phyloP scores from a whole-genome alignment of 2,113 vertebrate genomes.

The Melanocharis versteri region DNA sequence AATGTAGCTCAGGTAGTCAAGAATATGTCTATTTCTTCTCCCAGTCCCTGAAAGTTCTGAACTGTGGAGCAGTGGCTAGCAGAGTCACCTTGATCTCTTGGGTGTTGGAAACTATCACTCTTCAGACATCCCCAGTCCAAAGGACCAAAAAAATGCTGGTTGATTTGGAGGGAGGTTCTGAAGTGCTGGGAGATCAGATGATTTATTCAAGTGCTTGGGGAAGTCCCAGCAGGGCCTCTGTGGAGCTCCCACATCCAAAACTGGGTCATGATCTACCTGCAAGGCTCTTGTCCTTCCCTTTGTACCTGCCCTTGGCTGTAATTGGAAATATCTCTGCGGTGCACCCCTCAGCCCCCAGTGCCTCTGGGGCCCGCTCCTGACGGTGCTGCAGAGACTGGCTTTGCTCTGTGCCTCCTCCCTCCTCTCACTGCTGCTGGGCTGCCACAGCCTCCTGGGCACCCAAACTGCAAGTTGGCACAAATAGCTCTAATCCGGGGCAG shows the following conservation, averaged over 20 bases:
- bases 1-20: not conserved
- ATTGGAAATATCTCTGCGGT: not conserved
- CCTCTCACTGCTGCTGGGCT: not conserved
- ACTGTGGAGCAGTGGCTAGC: not conserved
- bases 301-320: not conserved
- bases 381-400: not conserved
- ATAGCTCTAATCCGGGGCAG: not conserved
- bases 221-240: not conserved
- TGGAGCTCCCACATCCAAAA: not conserved
- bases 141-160: not conserved
- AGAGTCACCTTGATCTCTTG: not conserved
- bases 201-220: not conserved
- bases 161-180: not conserved
- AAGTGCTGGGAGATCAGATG: not conserved
- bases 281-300: not conserved
- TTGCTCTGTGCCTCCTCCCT: not conserved
- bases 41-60: not conserved
- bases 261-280: not conserved
- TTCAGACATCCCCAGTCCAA: not conserved
- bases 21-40: not conserved
- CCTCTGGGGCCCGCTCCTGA: not conserved
- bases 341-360: not conserved
- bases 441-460: accelerated
- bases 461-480: not conserved
- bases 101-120: not conserved